These are phyloP conservation scores for Numenius arquata DNA, from an alignment of 2,113 vertebrate genomes.

Conservation along the genomic window DNA sequence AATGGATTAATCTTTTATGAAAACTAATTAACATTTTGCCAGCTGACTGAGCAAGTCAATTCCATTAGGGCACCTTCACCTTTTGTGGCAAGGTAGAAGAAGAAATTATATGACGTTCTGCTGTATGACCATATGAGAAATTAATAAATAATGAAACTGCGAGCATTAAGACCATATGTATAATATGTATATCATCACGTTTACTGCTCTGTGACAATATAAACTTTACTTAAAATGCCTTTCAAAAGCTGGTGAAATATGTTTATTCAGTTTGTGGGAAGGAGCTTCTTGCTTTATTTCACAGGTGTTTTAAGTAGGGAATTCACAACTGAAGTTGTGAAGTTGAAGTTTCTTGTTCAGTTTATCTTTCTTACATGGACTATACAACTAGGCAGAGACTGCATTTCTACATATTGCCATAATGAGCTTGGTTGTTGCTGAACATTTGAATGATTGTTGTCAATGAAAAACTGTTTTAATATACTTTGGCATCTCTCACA, in stretches of 20 bases:
- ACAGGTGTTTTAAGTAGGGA: background rate
- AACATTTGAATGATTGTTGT: background rate
- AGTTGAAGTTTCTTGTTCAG: background rate
- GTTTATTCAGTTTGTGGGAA: background rate
- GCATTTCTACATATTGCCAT: background rate
- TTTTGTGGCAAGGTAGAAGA: background rate
- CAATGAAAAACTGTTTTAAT: background rate
- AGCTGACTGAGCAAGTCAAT: background rate
- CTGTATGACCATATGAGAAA: background rate
- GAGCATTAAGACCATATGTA: background rate
- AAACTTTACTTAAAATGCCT: background rate
- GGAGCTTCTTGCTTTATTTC: background rate
- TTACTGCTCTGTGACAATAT: background rate
- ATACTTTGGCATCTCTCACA: background rate
- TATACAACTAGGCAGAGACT: background rate
- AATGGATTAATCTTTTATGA: conserved; percentile 23
- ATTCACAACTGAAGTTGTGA: background rate
- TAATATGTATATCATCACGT: background rate
- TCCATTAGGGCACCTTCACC: background rate
- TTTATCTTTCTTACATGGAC: background rate
- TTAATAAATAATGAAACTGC: background rate
- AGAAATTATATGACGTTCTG: background rate
- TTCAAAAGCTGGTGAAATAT: background rate
- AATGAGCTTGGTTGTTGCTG: background rate
- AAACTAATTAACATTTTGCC: conserved; percentile 41